Conservation (phyloP, 2,797 vertebrate species). For the Oryzias dopingdopingensis region DNA sequence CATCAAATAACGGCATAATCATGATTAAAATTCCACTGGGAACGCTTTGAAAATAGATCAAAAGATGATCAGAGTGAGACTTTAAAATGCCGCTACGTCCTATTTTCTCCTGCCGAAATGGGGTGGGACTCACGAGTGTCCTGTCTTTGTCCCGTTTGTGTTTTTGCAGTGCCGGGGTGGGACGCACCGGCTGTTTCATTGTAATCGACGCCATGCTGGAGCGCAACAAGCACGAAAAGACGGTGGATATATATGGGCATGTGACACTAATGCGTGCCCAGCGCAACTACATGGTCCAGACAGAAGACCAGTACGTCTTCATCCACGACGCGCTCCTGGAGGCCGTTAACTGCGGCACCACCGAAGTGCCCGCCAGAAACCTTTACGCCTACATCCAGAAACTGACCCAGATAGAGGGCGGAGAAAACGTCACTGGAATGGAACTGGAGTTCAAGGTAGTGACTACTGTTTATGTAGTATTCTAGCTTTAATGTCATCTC, state of each 20-base stretch:
- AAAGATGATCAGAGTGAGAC: too few relatives aligned
- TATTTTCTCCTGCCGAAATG: too few relatives aligned
- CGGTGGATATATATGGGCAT: conserved; percentile 98
- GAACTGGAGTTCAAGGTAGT: conserved; percentile 98
- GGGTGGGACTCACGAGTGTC: too few relatives aligned
- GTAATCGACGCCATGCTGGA: conserved; percentile 99
- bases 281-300: conserved; percentile 99
- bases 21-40: too few relatives aligned
- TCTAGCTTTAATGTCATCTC: conserved; percentile 21
- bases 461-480: background rate
- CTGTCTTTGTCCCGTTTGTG: conserved; percentile 11
- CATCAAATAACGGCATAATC: too few relatives aligned
- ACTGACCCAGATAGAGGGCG: conserved; percentile 95
- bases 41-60: too few relatives aligned
- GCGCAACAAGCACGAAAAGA: conserved; percentile 99
- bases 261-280: conserved; percentile 99
- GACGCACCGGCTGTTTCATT: conserved; percentile 98
- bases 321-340: conserved; percentile 98
- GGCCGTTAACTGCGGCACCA: conserved; percentile 98
- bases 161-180: conserved; percentile 88
- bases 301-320: conserved; percentile 99
- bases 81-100: too few relatives aligned
- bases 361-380: conserved; percentile 98
- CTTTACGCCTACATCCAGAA: conserved; percentile 99
- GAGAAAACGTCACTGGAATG: conserved; percentile 98